Conservation (phyloP, 2,797 vertebrate species). For the Enteromius unitaeniatus region DNA sequence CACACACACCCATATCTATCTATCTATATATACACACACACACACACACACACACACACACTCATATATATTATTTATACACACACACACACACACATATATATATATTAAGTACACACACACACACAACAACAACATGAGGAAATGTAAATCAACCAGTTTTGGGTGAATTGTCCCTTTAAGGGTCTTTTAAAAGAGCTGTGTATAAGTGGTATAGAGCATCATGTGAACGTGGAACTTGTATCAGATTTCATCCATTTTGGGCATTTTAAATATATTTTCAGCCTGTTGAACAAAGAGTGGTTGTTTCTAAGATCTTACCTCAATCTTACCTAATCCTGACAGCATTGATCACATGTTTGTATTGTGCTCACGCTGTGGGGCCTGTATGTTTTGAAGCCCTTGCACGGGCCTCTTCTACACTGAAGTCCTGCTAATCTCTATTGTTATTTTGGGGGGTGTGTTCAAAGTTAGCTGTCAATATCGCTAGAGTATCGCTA, state of each 20-base stretch:
- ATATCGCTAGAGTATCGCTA: slow-evolving; percentile 62
- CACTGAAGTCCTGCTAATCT: slow-evolving; percentile 66
- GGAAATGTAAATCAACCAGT: background rate
- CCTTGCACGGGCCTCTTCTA: slow-evolving; percentile 72
- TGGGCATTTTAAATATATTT: slow-evolving; percentile 35
- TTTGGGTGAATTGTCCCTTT: background rate
- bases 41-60: no score
- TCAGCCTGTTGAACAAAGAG: slow-evolving; percentile 38
- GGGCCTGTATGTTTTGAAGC: slow-evolving; percentile 65
- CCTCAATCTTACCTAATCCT: slow-evolving; percentile 20
- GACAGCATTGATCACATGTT: background rate
- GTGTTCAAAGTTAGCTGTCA: slow-evolving; percentile 68
- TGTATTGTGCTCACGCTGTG: slow-evolving; percentile 43
- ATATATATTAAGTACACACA: no score
- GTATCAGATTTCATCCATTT: slow-evolving; percentile 22
- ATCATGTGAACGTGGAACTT: slow-evolving; percentile 22
- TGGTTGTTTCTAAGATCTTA: slow-evolving; percentile 6
- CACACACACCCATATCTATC: no score
- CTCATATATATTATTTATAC: no score
- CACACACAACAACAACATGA: background rate
- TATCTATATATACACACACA: no score
- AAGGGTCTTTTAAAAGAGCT: background rate
- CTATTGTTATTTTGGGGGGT: slow-evolving; percentile 74
- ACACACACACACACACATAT: no score
- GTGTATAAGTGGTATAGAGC: background rate